A percentile compares a stretch with the other conserved stretches of the same genome.
Evolutionary conservation across 2,888 invertebrate genomes (phyloP).

Genomic region (Malthinus flaveolus): DNA sequence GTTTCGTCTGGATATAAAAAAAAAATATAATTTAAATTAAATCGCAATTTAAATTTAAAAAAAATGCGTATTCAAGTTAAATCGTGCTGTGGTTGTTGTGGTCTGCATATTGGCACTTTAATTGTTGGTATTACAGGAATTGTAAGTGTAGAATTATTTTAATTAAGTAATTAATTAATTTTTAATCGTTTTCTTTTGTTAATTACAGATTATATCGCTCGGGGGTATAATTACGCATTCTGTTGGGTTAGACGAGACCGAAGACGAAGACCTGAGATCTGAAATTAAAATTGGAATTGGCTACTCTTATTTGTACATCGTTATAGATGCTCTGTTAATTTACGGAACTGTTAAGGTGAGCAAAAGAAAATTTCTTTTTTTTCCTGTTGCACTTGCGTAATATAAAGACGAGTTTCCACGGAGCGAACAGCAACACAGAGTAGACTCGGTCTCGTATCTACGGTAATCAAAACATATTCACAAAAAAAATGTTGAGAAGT

Average conservation of each 20-base stretch:
- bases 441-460: too few species aligned
- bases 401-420: too few species aligned
- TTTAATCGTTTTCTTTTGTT: not conserved
- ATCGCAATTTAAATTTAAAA: not conserved
- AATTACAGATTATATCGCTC: not conserved
- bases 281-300: constrained; percentile 4
- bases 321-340: not conserved
- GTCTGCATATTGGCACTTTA: not conserved
- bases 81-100: not conserved
- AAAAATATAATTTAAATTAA: not conserved
- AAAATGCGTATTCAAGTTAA: not conserved
- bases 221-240: not conserved
- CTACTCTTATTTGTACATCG: not conserved
- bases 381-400: too few species aligned
- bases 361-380: not conserved
- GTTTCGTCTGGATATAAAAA: not conserved
- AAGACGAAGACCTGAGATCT: not conserved
- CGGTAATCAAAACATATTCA: too few species aligned
- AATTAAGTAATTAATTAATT: not conserved
- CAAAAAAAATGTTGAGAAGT: too few species aligned
- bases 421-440: too few species aligned
- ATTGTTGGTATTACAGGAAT: not conserved
- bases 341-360: constrained; percentile 4
- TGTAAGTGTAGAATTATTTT: not conserved
- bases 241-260: not conserved